phyloP scores from a whole-genome alignment of 1,140 invertebrate genomes.

The Brachionus rotundiformis region DNA sequence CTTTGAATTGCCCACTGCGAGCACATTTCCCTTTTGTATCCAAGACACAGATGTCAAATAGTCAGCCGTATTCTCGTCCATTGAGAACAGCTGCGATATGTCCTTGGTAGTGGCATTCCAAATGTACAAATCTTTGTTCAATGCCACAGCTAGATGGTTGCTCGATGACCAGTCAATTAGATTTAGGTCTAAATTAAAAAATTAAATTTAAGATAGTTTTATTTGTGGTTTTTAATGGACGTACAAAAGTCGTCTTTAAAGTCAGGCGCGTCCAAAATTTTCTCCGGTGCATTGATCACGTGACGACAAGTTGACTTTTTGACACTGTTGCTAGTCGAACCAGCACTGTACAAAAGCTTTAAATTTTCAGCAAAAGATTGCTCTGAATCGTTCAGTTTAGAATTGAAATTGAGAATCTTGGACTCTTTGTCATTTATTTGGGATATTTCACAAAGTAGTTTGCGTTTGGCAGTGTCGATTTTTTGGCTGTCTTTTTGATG shows the following conservation, averaged over 20 bases:
- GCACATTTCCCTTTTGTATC: constrained; percentile 83
- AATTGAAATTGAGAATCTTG: constrained; percentile 28
- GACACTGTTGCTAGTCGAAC: constrained; percentile 4
- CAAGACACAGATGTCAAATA: constrained; percentile 85
- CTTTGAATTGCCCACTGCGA: constrained; percentile 83
- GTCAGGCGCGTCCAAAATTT: constrained; percentile 93
- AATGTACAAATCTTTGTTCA: constrained; percentile 81
- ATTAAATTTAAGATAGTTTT: neutral
- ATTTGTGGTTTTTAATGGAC: constrained; percentile 63
- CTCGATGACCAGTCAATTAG: constrained; percentile 85
- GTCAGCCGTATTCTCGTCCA: constrained; percentile 70
- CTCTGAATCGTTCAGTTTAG: constrained; percentile 16
- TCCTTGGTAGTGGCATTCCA: constrained; percentile 93
- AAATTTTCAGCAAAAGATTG: constrained; percentile 16
- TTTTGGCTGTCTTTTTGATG: neutral
- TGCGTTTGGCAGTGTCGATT: neutral
- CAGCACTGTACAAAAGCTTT: constrained; percentile 20
- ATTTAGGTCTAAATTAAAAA: constrained; percentile 77
- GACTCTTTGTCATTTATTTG: constrained; percentile 6
- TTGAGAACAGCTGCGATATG: constrained; percentile 78
- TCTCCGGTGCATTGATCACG: constrained; percentile 86
- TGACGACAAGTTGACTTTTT: constrained; percentile 68
- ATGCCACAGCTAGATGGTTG: constrained; percentile 87
- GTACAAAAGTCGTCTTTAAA: constrained; percentile 88
- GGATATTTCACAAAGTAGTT: neutral